A percentile compares a stretch with the other conserved stretches of the same genome.
Evolutionary conservation across 2,797 vertebrate genomes (phyloP).

Genomic region (Chelon auratus): DNA sequence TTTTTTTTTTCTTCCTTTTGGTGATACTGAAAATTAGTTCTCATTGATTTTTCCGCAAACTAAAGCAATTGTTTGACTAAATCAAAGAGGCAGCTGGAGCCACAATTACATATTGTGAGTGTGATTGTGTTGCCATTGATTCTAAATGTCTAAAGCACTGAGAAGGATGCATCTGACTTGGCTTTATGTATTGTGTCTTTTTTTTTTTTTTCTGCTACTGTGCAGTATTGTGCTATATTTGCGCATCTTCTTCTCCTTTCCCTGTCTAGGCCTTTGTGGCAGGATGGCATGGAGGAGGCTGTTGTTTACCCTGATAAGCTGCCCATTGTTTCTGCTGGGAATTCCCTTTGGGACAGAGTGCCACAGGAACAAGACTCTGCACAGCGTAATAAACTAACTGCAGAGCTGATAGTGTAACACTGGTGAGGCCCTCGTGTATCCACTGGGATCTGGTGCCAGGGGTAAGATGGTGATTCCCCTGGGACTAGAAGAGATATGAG

Average conservation of each 20-base stretch:
- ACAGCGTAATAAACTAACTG: constrained; percentile 52
- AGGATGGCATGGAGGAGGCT: constrained; percentile 73
- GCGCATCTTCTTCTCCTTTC: constrained; percentile 60
- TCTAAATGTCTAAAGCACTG: constrained; percentile 69
- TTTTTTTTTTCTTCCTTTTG: constrained; percentile 59
- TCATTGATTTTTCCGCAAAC: constrained; percentile 71
- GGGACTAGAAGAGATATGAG: constrained; percentile 59
- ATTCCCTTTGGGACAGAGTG: constrained; percentile 79
- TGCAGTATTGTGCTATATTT: constrained; percentile 67
- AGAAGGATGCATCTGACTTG: constrained; percentile 67
- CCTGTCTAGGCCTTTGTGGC: constrained; percentile 70
- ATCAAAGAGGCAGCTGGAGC: constrained; percentile 79
- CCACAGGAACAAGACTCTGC: constrained; percentile 64
- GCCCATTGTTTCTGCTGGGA: constrained; percentile 82
- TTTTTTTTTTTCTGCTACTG: constrained; percentile 33
- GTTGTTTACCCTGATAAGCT: constrained; percentile 86
- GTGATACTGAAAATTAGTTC: constrained; percentile 76
- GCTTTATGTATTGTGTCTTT: constrained; percentile 52
- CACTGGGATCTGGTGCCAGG: constrained; percentile 72
- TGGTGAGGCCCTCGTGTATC: constrained; percentile 53
- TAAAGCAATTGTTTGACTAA: constrained; percentile 80
- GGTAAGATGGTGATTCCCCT: constrained; percentile 67
- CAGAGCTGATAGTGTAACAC: constrained; percentile 43
- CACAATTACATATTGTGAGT: constrained; percentile 79
- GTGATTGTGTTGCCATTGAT: constrained; percentile 79